A percentile compares a stretch with the other conserved stretches of the same genome.
Conservation (phyloP, 2,113 vertebrate species). For the Thryonomys swinderianus region DNA sequence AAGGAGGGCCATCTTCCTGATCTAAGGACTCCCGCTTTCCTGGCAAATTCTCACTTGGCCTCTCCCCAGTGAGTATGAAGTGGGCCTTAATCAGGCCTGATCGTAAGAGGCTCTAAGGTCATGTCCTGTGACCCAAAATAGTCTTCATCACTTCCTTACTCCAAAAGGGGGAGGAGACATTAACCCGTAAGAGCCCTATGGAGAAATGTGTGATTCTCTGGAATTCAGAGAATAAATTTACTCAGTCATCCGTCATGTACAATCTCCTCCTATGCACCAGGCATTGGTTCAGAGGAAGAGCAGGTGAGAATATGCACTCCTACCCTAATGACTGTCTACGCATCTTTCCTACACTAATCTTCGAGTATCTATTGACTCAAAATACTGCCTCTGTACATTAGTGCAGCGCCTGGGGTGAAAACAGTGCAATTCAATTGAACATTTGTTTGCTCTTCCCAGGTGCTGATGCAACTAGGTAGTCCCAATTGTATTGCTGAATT, state of each 20-base stretch:
- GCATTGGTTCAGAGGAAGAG: not conserved
- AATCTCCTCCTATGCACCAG: not conserved
- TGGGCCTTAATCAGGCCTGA: not conserved
- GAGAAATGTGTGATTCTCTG: slow-evolving; percentile 7
- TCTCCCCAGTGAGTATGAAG: not conserved
- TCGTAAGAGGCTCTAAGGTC: not conserved
- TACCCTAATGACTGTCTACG: not conserved
- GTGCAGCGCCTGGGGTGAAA: not conserved
- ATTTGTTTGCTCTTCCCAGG: not conserved
- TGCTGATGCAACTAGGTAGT: not conserved
- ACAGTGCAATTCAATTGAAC: not conserved
- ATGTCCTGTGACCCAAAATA: not conserved
- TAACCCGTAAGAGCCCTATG: not conserved
- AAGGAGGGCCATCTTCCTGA: not conserved
- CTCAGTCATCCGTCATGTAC: not conserved
- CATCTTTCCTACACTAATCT: not conserved
- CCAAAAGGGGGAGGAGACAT: not conserved
- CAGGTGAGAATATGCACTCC: not conserved
- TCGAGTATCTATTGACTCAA: not conserved
- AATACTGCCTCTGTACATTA: not conserved
- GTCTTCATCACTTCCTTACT: not conserved
- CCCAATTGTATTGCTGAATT: not conserved
- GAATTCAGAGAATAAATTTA: not conserved
- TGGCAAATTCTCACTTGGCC: not conserved
- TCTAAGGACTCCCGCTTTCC: not conserved